Evolutionary conservation across 2,797 vertebrate genomes (phyloP), one percentile per base, ranked within the genome.

Genomic region (Leptatherina wallacei): DNA sequence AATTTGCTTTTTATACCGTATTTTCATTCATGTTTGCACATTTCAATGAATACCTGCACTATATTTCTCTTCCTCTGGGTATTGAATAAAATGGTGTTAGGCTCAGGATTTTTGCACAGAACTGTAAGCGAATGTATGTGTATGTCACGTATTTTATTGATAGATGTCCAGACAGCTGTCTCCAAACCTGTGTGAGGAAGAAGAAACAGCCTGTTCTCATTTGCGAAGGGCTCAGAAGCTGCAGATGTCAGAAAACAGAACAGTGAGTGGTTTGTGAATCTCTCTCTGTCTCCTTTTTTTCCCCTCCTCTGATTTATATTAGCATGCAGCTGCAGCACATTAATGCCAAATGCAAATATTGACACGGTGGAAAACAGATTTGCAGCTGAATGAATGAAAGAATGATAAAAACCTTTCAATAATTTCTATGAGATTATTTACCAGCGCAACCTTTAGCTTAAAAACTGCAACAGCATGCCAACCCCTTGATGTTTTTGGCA

Each of bases 161-260:
- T 83, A 84, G 85, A 86, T 86, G 75, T 81, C 86, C 83, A 80
- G 81, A 87, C 85, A 79, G 67, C 67, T 57, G 38, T 84, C 79
- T 80, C 62, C 75, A 73, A 75, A 73, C 82, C 74, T 83, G 87
- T 85, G 76, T 80, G 74, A 83, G 60, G 66, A 71, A 76, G 81
- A 85, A 55, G 79, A 71, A 55, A 77, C 73, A 83, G 85, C 56
- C 55, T 69, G 73, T 82, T 87, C 78, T 73, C 80, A 80, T 88
- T 85, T 81, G 83, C 58, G 74, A 75, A 29, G 66, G 71, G 64
- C 83, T 86, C 68, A 72, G 79, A 82, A 71, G 62, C 69, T 70
- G 74, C 77, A 87, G 72, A 84, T 79, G 84, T 84, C 78, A 80
- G 52, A 75, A 77, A 69, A 6, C 67, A 75, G 67, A 81, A 69